Evolutionary conservation across 2,797 vertebrate species (phyloP).

Genomic region (Chiloscyllium punctatum): DNA sequence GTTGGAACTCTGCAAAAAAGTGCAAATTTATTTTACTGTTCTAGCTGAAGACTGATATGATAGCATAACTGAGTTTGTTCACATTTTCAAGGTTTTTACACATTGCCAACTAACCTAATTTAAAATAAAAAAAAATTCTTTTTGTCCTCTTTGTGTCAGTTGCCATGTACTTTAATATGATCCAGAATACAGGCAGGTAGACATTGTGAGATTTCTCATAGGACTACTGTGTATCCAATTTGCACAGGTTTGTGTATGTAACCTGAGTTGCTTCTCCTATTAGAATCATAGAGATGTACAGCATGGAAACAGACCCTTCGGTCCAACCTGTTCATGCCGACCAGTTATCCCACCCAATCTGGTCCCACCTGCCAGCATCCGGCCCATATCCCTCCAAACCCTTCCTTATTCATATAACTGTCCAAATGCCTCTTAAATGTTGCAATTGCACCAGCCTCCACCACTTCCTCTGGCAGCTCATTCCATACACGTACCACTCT

Average conservation of each 20-base stretch:
- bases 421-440: too few species aligned
- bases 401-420: too few species aligned
- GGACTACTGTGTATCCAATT: not conserved
- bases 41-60: not conserved
- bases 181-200: not conserved
- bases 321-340: too few species aligned
- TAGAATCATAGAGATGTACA: too few species aligned
- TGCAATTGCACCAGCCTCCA: too few species aligned
- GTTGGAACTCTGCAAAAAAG: not conserved
- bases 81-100: not conserved
- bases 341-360: too few species aligned
- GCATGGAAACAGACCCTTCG: too few species aligned
- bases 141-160: not conserved
- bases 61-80: not conserved
- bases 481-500: too few species aligned
- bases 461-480: too few species aligned
- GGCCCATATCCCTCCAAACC: too few species aligned
- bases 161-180: not conserved
- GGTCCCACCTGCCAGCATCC: too few species aligned
- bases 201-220: not conserved
- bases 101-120: not conserved
- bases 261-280: not conserved
- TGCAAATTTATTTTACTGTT: not conserved
- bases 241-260: not conserved
- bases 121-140: not conserved